Percentiles rank a stretch among this genome's conserved stretches.
phyloP scores from a whole-genome alignment of 2,888 invertebrate species.

The Odontocolon sp. region DNA sequence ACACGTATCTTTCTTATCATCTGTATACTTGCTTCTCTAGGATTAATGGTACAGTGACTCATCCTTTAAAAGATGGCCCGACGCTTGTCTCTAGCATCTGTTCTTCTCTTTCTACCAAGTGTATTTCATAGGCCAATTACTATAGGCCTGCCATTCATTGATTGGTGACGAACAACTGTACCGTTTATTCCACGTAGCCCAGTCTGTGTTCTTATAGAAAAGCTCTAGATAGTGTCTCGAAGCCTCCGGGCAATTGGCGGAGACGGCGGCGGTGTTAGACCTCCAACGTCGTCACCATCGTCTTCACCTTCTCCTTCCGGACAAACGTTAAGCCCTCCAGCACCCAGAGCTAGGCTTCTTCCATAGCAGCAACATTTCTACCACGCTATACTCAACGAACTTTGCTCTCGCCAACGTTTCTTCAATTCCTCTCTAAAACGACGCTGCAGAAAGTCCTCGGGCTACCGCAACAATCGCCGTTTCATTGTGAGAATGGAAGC shows the following conservation, averaged over 20 bases:
- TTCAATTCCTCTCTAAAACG: conserved; percentile 32
- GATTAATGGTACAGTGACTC: no score
- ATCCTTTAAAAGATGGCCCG: no score
- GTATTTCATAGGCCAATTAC: no score
- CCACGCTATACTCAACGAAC: conserved; percentile 12
- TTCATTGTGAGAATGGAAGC: neutral
- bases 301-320: conserved; percentile 33
- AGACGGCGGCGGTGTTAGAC: conserved; percentile 44
- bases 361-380: conserved; percentile 10
- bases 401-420: conserved; percentile 11
- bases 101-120: no score
- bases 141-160: no score
- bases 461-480: neutral
- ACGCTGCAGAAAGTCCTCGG: conserved; percentile 24
- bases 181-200: no score
- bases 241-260: conserved; percentile 30
- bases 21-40: conserved; percentile 19
- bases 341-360: conserved; percentile 22
- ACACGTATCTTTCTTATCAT: conserved; percentile 24
- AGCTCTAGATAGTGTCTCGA: neutral
- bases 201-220: conserved; percentile 12
- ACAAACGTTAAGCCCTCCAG: conserved; percentile 48
- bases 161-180: no score
- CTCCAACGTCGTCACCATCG: conserved; percentile 38
- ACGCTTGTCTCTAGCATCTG: no score